These are phyloP conservation scores for Brachycybe producta DNA, from an alignment of 2,888 invertebrate species.

Conservation along the genomic window DNA sequence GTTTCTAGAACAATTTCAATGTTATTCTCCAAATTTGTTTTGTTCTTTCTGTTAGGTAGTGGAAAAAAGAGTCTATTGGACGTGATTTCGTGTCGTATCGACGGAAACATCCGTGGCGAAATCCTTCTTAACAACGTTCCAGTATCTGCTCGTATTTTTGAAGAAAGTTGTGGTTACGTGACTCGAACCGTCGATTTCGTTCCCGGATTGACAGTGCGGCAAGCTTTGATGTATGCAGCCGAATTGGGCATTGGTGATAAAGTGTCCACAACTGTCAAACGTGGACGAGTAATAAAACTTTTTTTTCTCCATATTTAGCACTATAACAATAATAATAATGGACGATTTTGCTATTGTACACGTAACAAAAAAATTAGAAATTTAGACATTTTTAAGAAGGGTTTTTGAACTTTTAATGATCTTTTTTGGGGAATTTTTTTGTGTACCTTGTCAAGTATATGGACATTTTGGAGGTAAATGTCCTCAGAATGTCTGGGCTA, in stretches of 20 bases:
- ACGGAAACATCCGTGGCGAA: slow-evolving; percentile 45
- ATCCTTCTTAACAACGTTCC: slow-evolving; percentile 78
- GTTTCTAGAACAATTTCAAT: too few species aligned
- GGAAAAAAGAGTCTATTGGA: slow-evolving; percentile 89
- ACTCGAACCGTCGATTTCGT: slow-evolving; percentile 71
- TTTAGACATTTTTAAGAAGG: too few species aligned
- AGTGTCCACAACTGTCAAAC: slow-evolving; percentile 58
- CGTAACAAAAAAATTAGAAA: too few species aligned
- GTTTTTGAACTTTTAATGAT: too few species aligned
- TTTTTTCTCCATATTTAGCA: background rate
- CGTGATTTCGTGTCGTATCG: slow-evolving; percentile 49
- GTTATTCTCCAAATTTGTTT: too few species aligned
- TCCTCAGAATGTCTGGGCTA: too few species aligned
- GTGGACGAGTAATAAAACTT: slow-evolving; percentile 55
- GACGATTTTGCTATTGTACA: too few species aligned
- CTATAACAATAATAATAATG: too few species aligned
- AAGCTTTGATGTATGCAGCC: slow-evolving; percentile 39
- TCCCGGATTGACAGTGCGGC: slow-evolving; percentile 74
- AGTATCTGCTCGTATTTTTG: slow-evolving; percentile 64
- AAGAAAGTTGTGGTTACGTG: slow-evolving; percentile 75
- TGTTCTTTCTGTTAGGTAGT: too few species aligned
- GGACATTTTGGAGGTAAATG: too few species aligned
- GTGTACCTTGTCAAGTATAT: too few species aligned
- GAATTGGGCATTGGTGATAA: slow-evolving; percentile 22
- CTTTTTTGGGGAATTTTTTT: too few species aligned